Evolutionary conservation across 2,888 invertebrate species (phyloP).

Genomic region (Plutella xylostella): DNA sequence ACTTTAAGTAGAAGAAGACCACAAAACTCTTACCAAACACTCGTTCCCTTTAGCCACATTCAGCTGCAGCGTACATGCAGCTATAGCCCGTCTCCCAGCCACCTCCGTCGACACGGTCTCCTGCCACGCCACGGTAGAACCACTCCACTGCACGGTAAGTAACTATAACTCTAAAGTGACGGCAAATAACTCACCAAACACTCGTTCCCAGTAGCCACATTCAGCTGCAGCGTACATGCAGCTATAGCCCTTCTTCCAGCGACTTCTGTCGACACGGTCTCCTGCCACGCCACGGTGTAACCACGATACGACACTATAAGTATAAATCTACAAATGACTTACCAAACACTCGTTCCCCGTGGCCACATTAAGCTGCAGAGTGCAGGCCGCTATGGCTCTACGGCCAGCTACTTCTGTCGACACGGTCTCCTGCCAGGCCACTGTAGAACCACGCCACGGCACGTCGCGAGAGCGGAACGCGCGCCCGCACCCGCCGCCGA

Average conservation of each 20-base stretch:
- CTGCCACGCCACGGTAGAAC: slow-evolving; percentile 74
- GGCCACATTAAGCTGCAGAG: slow-evolving; percentile 91
- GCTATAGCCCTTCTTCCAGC: slow-evolving; percentile 41
- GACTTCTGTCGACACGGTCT: slow-evolving; percentile 63
- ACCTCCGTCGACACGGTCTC: slow-evolving; percentile 69
- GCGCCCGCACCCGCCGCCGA: slow-evolving; percentile 51
- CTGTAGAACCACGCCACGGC: slow-evolving; percentile 52
- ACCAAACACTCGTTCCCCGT: slow-evolving; percentile 88
- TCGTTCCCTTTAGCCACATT: slow-evolving; percentile 86
- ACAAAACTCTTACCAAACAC: slow-evolving; percentile 91
- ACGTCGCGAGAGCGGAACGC: slow-evolving; percentile 45
- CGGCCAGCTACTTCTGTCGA: slow-evolving; percentile 33
- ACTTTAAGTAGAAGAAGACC: too few species aligned
- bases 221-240: slow-evolving; percentile 91
- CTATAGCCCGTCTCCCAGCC: slow-evolving; percentile 32
- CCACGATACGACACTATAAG: too few species aligned
- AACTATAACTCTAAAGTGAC: too few species aligned
- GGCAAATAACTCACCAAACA: slow-evolving; percentile 86
- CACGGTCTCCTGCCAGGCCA: slow-evolving; percentile 81
- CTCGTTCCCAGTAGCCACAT: slow-evolving; percentile 84
- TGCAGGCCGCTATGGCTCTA: slow-evolving; percentile 75
- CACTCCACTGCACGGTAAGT: too few species aligned
- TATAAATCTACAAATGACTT: too few species aligned
- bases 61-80: slow-evolving; percentile 91
- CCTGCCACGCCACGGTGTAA: slow-evolving; percentile 76